A percentile compares a stretch with the other conserved stretches of the same genome.
These are phyloP conservation scores for Ctenosaura bakeri DNA, from an alignment of 2,797 vertebrate species.

Conservation along the genomic window DNA sequence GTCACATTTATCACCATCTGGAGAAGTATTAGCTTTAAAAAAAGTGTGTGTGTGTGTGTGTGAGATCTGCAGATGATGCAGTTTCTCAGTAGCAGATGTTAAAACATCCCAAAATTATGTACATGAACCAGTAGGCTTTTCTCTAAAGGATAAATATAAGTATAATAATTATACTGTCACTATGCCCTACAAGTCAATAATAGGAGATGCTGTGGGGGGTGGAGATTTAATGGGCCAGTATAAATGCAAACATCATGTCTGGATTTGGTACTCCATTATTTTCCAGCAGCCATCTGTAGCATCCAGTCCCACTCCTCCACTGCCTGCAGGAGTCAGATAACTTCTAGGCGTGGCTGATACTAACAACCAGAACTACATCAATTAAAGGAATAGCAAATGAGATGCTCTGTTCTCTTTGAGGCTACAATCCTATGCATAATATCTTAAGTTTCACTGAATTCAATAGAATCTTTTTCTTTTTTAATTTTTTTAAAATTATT, in stretches of 20 bases:
- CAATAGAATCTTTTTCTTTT: background rate
- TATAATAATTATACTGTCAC: background rate
- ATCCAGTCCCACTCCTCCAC: background rate
- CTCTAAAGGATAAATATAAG: constrained; percentile 16
- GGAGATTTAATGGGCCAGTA: background rate
- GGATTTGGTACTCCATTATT: background rate
- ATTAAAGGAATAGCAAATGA: background rate
- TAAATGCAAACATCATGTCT: background rate
- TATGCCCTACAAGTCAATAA: background rate
- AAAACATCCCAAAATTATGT: constrained; percentile 27
- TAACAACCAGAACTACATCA: background rate
- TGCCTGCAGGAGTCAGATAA: background rate
- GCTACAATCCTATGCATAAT: background rate
- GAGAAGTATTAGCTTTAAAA: background rate
- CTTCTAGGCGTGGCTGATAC: background rate
- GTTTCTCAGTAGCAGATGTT: constrained; percentile 10
- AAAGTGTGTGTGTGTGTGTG: background rate
- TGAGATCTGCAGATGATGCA: background rate
- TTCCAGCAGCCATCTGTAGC: background rate
- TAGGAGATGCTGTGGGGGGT: background rate
- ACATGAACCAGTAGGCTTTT: constrained; percentile 12
- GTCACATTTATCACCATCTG: constrained; percentile 34
- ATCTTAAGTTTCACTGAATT: background rate
- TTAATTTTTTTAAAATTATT: too few relatives aligned
- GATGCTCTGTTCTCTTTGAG: background rate